Base-by-base conservation (phyloP, 2,797 vertebrate genomes). In the Xiphorhynchus erythropygius region DNA sequence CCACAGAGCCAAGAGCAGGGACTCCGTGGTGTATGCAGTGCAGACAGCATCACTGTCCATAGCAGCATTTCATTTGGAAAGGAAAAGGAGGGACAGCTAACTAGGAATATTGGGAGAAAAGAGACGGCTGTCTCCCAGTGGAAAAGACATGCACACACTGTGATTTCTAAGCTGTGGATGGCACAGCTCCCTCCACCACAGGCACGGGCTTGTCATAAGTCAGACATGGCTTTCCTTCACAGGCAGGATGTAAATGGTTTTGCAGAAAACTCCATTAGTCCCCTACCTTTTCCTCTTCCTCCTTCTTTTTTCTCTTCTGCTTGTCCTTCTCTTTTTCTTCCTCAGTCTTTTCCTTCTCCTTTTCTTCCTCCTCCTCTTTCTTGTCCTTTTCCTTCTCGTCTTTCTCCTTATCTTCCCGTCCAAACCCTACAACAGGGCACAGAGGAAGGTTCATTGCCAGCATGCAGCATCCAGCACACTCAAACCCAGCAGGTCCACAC, bases 351-450 rank as follows among this genome's bases (percentile, higher is more conserved):
- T 94, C 93, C 75, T 39, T 47, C 32, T 87, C 91, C 41, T 88
- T 42, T 39, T 83, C 86, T 57, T 82, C 73, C 39, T 87, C 59
- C n/a, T 84, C 37, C n/a, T 95, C 79, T 74, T 70, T 92, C 15
- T 89, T 80, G 30, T 71, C 65, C 75, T 64, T 89, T 44, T 92
- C 92, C 79, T 65, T 87, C 53, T 93, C 91, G 27, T 92, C 87
- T 42, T 37, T 65, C 10, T 97, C 96, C 70, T 96, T 97, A 32
- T 97, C 94, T 12, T 96, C 96, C 89, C 95, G 95, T 69, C 97
- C 97, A 95, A 97, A 97, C 77, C 90, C 97, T 97, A 19, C 9
- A 42, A 33, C 12, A 22, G 56, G 44, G 21, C 64, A 84, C n/a
- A 70, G 42, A 76, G 57, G 53, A 32, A 55, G 28, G 25, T n/a